Conservation (phyloP, 1,140 invertebrate genomes). For the Euborellia annulipes region DNA sequence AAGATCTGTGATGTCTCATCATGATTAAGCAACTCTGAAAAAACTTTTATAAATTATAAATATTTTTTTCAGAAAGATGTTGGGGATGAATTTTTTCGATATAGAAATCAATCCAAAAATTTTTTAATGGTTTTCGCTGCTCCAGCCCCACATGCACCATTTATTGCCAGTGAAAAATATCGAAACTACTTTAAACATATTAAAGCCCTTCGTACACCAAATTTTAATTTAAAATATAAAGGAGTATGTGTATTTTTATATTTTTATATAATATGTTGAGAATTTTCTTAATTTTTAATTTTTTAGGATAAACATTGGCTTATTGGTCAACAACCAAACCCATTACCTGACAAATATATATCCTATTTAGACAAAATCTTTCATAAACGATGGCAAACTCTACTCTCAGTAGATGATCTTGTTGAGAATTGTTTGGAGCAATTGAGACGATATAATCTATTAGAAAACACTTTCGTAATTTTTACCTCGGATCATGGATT, state of each 20-base stretch:
- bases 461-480: slow-evolving; percentile 64
- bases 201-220: slow-evolving; percentile 46
- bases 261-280: slow-evolving; percentile 5
- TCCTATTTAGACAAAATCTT: slow-evolving; percentile 48
- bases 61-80: slow-evolving; percentile 31
- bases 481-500: slow-evolving; percentile 82
- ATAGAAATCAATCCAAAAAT: slow-evolving; percentile 25
- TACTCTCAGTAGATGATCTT: slow-evolving; percentile 76
- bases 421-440: slow-evolving; percentile 43
- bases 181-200: slow-evolving; percentile 37
- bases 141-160: slow-evolving; percentile 71
- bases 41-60: slow-evolving; percentile 5
- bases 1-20: no score
- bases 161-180: slow-evolving; percentile 60
- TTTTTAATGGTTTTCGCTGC: slow-evolving; percentile 75
- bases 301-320: slow-evolving; percentile 67
- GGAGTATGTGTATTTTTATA: slow-evolving; percentile 5
- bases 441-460: slow-evolving; percentile 33
- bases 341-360: slow-evolving; percentile 38
- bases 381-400: slow-evolving; percentile 52
- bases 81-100: slow-evolving; percentile 38
- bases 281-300: slow-evolving; percentile 9
- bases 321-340: slow-evolving; percentile 41
- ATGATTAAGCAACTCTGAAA: background rate
- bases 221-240: slow-evolving; percentile 41